Evolutionary conservation across 2,113 vertebrate genomes (phyloP).

Genomic region (Crotalus helleri): DNA sequence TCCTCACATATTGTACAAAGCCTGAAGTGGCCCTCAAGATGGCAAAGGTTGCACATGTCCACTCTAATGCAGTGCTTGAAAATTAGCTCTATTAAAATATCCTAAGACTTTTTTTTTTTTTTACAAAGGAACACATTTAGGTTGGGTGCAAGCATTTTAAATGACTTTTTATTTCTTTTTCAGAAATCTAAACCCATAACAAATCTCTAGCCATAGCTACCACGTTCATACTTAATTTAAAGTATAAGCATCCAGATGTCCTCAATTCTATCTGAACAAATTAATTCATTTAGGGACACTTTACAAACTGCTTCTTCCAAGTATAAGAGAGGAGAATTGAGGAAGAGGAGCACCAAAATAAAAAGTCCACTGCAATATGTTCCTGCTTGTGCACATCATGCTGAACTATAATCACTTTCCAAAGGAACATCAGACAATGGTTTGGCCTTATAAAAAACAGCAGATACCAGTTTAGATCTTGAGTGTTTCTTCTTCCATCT

Average conservation of each 20-base stretch:
- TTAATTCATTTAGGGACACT: neutral
- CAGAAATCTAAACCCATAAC: neutral
- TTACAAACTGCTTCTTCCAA: neutral
- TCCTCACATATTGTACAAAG: neutral
- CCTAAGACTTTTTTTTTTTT: neutral
- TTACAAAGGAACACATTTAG: neutral
- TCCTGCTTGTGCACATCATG: neutral
- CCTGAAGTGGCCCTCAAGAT: neutral
- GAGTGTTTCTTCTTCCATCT: neutral
- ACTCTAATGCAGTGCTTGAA: neutral
- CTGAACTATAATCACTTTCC: neutral
- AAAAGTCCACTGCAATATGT: neutral
- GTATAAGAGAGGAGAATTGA: neutral
- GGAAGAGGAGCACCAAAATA: neutral
- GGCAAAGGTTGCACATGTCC: neutral
- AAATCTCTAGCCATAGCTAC: neutral
- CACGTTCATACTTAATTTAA: neutral
- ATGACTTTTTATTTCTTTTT: neutral
- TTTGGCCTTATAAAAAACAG: neutral
- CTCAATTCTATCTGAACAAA: neutral
- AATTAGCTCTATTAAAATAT: neutral
- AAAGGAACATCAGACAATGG: neutral
- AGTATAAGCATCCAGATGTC: neutral
- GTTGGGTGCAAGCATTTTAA: neutral
- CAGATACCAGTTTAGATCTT: no score